phyloP scores from a whole-genome alignment of 2,888 invertebrate species.

The Cyclophora punctaria region DNA sequence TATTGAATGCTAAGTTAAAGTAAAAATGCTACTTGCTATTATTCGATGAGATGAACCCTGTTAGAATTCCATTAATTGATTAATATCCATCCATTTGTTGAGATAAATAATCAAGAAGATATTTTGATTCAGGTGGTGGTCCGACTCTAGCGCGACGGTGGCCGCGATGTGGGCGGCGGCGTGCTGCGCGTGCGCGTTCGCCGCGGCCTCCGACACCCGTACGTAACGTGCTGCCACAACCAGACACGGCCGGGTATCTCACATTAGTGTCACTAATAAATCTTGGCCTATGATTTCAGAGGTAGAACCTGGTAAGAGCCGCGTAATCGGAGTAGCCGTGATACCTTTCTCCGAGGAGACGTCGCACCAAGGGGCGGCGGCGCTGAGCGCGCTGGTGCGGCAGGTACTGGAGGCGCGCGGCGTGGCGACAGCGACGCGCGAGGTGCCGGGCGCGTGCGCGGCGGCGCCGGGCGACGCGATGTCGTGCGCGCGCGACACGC shows the following conservation, averaged over 20 bases:
- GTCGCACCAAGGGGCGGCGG: slow-evolving; percentile 5
- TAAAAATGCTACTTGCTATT: no score
- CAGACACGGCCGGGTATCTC: no score
- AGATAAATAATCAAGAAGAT: no score
- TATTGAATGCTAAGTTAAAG: no score
- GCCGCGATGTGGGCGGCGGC: slow-evolving; percentile 2
- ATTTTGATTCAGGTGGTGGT: background rate
- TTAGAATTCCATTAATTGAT: no score
- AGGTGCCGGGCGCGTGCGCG: slow-evolving; percentile 15
- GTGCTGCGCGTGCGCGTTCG: slow-evolving; percentile 4
- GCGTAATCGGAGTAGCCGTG: background rate
- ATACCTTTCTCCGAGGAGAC: background rate
- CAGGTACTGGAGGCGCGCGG: slow-evolving; percentile 29
- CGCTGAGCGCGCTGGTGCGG: slow-evolving; percentile 19
- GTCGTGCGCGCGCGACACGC: slow-evolving; percentile 40
- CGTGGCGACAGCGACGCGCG: slow-evolving; percentile 21
- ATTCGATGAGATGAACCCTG: no score
- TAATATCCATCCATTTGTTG: no score
- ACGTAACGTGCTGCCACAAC: no score
- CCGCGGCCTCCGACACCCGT: background rate
- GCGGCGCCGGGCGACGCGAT: slow-evolving; percentile 14
- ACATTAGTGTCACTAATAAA: background rate
- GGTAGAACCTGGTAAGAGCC: slow-evolving; percentile 1
- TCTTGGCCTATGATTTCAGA: background rate
- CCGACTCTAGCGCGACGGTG: background rate